Base-by-base conservation (phyloP, 2,797 vertebrate species). In the Helostoma temminkii region DNA sequence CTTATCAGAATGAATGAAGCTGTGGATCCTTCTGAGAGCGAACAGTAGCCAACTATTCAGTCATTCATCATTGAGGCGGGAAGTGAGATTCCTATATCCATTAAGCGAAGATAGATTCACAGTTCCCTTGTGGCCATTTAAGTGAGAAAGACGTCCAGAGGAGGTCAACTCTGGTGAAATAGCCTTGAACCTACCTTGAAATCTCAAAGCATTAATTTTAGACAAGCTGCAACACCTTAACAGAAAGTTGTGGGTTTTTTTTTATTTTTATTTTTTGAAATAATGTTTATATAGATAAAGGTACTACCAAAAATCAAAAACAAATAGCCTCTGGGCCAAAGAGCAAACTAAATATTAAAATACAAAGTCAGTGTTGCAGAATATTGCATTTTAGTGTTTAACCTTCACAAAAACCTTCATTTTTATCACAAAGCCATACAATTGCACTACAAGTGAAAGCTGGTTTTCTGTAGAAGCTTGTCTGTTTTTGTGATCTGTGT, bases 131-230 rank as follows among this genome's bases (percentile, higher is more conserved):
- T 82, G 90, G 61, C 89, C 85, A 81, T 87, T 92, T 90, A 92
- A 90, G 86, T 76, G 72, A 88, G 74, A 73, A 70, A 72, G 86
- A 86, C 47, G 72, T 88, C 82, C 79, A 83, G 59, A 60, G 46
- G 82, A 88, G 91, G 88, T 90, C 88, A 90, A 49, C 65, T 82
- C 73, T 86, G 56, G 67, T 71, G 74, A 83, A 88, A 88, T 82
- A 91, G 84, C 90, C 88, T 91, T 92, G 90, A 93, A 89, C 82
- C 76, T 89, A 91, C 90, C 89, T 91, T 92, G 90, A 88, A 80
- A 91, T 86, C 65, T 77, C 54, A 78, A 66, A 67, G 60, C 68
- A 56, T 79, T 75, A 12, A 72, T 76, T 82, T 65, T 21, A 71
- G 36, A 85, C 48, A 47, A 61, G 69, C 74, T 59, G 59, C 54